A percentile compares a stretch with the other conserved stretches of the same genome.
phyloP scores from a whole-genome alignment of 2,888 invertebrate genomes.

The Melipona beecheii region DNA sequence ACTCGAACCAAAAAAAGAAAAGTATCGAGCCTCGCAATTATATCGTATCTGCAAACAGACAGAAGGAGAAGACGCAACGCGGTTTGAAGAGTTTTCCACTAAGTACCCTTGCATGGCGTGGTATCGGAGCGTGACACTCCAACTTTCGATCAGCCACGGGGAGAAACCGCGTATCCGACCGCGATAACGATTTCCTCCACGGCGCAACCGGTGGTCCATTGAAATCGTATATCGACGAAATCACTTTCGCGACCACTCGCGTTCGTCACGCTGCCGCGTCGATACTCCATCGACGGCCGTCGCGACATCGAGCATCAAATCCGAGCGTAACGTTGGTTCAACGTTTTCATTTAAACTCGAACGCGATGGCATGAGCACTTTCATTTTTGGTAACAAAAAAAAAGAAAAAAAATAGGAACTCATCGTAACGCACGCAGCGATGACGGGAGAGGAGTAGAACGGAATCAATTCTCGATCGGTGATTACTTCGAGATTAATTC shows the following conservation, averaged over 20 bases:
- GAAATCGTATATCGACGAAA: slow-evolving; percentile 32
- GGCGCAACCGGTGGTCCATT: slow-evolving; percentile 57
- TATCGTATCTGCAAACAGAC: not conserved
- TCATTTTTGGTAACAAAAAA: no score
- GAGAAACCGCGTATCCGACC: slow-evolving; percentile 1
- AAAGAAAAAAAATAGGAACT: not conserved
- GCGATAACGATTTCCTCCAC: slow-evolving; percentile 54
- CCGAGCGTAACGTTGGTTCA: slow-evolving; percentile 7
- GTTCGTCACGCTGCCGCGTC: slow-evolving; percentile 31
- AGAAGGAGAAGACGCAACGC: not conserved
- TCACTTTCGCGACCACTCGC: slow-evolving; percentile 19
- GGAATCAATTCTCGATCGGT: not conserved
- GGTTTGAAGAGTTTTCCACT: slow-evolving; percentile 1
- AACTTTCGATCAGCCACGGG: slow-evolving; percentile 11
- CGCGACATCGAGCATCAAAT: slow-evolving; percentile 8
- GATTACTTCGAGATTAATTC: slow-evolving; percentile 37
- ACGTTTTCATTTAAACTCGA: not conserved
- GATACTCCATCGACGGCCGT: slow-evolving; percentile 19
- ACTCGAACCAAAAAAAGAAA: not conserved
- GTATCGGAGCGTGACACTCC: not conserved
- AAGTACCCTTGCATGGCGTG: not conserved
- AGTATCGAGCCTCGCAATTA: not conserved
- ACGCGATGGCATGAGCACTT: not conserved
- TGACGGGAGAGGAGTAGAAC: not conserved
- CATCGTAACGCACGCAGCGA: no score